These are phyloP conservation scores for Troglohyphantes excavatus DNA, from an alignment of 2,888 invertebrate species.

Conservation along the genomic window DNA sequence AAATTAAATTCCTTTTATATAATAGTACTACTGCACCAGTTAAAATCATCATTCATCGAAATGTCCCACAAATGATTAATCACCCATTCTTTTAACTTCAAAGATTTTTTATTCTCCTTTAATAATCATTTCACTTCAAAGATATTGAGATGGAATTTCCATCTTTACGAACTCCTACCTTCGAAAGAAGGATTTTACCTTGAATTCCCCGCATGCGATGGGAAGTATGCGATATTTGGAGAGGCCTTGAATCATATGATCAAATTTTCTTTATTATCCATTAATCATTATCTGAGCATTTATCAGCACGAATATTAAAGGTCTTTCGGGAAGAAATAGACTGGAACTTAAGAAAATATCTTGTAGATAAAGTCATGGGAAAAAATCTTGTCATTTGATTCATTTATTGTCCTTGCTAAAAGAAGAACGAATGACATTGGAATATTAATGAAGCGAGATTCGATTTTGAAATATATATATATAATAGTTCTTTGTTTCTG, in stretches of 20 bases:
- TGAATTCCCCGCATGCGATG: conserved; percentile 25
- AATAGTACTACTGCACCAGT: too few relatives aligned
- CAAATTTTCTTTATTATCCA: conserved; percentile 15
- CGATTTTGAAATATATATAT: neutral
- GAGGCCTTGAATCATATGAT: conserved; percentile 1
- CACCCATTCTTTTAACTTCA: conserved; percentile 5
- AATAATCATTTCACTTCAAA: conserved; percentile 25
- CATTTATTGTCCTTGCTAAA: neutral
- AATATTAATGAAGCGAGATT: neutral
- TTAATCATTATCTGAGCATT: conserved; percentile 19
- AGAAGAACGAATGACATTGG: neutral
- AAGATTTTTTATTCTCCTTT: conserved; percentile 2
- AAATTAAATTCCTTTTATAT: too few relatives aligned
- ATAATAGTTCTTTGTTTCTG: too few relatives aligned
- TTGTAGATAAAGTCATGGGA: neutral
- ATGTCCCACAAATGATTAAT: neutral
- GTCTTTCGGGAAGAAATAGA: neutral
- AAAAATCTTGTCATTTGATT: neutral
- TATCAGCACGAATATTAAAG: conserved; percentile 10
- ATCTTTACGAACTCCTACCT: too few relatives aligned
- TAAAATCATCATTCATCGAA: too few relatives aligned
- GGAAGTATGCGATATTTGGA: conserved; percentile 10
- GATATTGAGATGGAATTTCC: conserved; percentile 25
- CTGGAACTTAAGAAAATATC: neutral
- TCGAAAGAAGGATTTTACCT: conserved; percentile 29